Percentiles rank a stretch among this genome's conserved stretches.
phyloP scores from a whole-genome alignment of 1,140 invertebrate genomes.

The Philopotamus ludificatus region DNA sequence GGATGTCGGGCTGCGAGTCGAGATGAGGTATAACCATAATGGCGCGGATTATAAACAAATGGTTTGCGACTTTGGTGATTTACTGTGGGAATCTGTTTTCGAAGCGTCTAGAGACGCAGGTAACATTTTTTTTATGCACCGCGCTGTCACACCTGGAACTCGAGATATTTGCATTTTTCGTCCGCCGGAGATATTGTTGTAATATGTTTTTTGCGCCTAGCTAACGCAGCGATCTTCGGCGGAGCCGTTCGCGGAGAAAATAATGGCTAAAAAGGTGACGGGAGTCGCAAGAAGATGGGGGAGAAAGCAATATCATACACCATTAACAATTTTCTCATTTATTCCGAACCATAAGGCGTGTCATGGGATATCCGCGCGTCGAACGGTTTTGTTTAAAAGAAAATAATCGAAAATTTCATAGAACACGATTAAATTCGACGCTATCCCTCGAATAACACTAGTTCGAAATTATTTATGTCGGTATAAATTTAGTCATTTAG shows the following conservation, averaged over 20 bases:
- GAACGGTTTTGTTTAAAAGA: constrained; percentile 12
- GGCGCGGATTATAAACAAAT: constrained; percentile 40
- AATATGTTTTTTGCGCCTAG: constrained; percentile 10
- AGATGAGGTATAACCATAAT: constrained; percentile 38
- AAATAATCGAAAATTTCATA: too few species aligned
- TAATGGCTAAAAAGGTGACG: constrained; percentile 37
- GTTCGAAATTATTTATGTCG: too few species aligned
- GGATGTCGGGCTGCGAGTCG: constrained; percentile 26
- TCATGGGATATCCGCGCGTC: constrained; percentile 27
- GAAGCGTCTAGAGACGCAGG: background rate
- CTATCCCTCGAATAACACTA: too few species aligned
- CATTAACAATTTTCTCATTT: constrained; percentile 43
- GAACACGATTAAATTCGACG: too few species aligned
- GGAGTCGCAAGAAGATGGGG: constrained; percentile 24
- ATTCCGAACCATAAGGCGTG: constrained; percentile 40
- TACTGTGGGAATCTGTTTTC: constrained; percentile 36
- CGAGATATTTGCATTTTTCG: too few species aligned
- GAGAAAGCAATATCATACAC: constrained; percentile 42
- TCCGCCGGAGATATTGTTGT: background rate
- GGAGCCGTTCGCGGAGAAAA: constrained; percentile 38
- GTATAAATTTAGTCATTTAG: too few species aligned
- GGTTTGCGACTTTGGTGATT: constrained; percentile 37
- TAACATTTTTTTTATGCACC: too few species aligned
- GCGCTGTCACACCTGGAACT: too few species aligned
- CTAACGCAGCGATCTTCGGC: constrained; percentile 15